Conservation (phyloP, 2,888 invertebrate genomes). For the Alitta virens region DNA sequence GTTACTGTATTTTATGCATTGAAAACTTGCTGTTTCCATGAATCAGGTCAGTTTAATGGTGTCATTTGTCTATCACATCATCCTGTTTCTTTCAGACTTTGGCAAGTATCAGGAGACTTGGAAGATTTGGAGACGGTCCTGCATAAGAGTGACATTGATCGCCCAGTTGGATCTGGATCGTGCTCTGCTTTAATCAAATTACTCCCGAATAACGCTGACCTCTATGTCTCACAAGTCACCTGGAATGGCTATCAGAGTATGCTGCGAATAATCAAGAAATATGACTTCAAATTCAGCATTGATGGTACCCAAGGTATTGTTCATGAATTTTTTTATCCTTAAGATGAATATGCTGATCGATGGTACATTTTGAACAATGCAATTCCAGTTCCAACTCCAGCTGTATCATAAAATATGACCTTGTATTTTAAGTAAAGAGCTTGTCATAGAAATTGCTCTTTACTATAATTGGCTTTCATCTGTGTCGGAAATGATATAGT, state of each 20-base stretch:
- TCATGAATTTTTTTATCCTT: not conserved
- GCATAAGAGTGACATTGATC: conserved; percentile 9
- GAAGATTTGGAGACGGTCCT: conserved; percentile 65
- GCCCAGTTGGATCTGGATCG: conserved; percentile 55
- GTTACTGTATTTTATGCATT: too few relatives aligned
- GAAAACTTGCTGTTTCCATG: too few relatives aligned
- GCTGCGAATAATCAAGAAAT: conserved; percentile 80
- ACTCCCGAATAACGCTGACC: conserved; percentile 61
- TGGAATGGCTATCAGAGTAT: conserved; percentile 79
- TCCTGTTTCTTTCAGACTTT: conserved; percentile 60
- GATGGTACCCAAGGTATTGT: not conserved
- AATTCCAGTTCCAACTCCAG: too few relatives aligned
- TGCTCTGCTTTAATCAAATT: conserved; percentile 70
- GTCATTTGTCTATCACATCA: not conserved
- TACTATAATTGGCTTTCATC: too few relatives aligned
- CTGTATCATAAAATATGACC: too few relatives aligned
- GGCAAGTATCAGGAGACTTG: conserved; percentile 76
- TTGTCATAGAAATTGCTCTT: too few relatives aligned
- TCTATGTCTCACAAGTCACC: conserved; percentile 78
- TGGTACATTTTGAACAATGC: too few relatives aligned
- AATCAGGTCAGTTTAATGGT: not conserved
- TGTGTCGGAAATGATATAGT: too few relatives aligned
- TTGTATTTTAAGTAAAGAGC: too few relatives aligned
- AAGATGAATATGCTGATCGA: too few relatives aligned
- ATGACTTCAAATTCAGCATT: conserved; percentile 70